Base-by-base conservation (phyloP, 2,113 vertebrate genomes). In the Hippocampus guttulatus region DNA sequence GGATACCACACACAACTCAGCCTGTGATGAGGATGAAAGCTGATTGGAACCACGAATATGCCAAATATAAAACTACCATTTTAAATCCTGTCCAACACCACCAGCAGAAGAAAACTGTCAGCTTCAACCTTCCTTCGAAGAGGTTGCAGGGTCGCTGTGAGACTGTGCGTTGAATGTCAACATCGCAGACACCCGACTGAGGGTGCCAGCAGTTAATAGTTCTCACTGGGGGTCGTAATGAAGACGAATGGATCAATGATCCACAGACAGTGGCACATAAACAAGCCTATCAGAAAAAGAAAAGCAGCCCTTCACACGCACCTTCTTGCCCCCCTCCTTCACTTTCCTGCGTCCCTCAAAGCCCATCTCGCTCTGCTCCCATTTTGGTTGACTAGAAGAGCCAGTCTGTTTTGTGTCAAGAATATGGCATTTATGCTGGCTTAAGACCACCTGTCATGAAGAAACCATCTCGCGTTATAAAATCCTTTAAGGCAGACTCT, bases 171-270 rank as follows among this genome's bases (percentile, higher is more conserved):
- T 75, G 77, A 77, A 77, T 84, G 82, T 88, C 81, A 73, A 77
- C 73, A 74, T 43, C 18, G 76, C 67, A 78, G 70, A 66, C 57
- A 60, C 60, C 68, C 79, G 71, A 81, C 80, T 73, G 79, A 88
- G 85, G 70, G 71, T 82, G 86, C 83, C 79, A 81, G 79, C 73
- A 80, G 77, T 84, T 87, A 87, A 88, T 85, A 83, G 77, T 85
- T 77, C 79, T 87, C 84, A 79, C 75, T 77, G 71, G 64, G 73
- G 70, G 75, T 68, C 21, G 7, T 81, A 88, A 91, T 84, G 82
- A 90, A 90, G 87, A 91, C 12, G 70, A 88, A 90, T 83, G 73
- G 84, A 87, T 86, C 87, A 87, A 83, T 86, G 77, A 83, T 76
- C 61, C 74, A 55, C 73, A 78, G 77, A 85, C 80, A 84, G 80